These are phyloP conservation scores for Eristalis tenax DNA, from an alignment of 2,888 invertebrate species.

Conservation along the genomic window DNA sequence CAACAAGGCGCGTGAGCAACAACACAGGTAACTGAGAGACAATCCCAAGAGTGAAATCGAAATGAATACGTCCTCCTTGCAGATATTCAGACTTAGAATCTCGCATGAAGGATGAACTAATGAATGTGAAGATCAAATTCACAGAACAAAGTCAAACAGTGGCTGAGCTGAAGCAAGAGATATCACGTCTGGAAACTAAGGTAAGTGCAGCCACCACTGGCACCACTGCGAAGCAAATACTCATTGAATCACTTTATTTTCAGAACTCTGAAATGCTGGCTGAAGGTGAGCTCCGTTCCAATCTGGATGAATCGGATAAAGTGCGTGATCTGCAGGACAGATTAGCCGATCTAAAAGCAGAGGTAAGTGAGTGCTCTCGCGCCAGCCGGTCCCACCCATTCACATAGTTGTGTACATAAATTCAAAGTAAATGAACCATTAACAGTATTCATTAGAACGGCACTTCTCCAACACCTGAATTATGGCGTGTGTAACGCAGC, in stretches of 20 bases:
- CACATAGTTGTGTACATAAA: conserved; percentile 62
- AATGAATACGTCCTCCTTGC: background rate
- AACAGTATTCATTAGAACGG: conserved; percentile 65
- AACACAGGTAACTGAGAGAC: conserved; percentile 84
- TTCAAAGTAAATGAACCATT: conserved; percentile 48
- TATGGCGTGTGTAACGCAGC: conserved; percentile 33
- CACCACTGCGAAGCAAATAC: background rate
- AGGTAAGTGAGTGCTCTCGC: conserved; percentile 84
- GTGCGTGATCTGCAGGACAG: conserved; percentile 95
- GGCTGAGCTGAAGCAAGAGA: conserved; percentile 95
- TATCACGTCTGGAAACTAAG: conserved; percentile 95
- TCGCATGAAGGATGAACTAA: conserved; percentile 90
- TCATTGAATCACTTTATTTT: background rate
- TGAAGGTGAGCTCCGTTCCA: conserved; percentile 93
- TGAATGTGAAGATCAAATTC: conserved; percentile 96
- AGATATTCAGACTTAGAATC: conserved; percentile 82
- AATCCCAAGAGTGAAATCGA: background rate
- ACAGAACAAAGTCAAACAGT: conserved; percentile 97
- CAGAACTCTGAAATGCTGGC: conserved; percentile 97
- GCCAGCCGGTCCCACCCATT: conserved; percentile 30
- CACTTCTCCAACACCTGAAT: conserved; percentile 56
- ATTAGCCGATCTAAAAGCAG: conserved; percentile 95
- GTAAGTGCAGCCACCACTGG: conserved; percentile 80
- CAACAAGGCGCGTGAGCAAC: conserved; percentile 90
- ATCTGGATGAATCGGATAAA: conserved; percentile 91